Base-by-base conservation (phyloP, 2,888 invertebrate species). In the Dione juno region DNA sequence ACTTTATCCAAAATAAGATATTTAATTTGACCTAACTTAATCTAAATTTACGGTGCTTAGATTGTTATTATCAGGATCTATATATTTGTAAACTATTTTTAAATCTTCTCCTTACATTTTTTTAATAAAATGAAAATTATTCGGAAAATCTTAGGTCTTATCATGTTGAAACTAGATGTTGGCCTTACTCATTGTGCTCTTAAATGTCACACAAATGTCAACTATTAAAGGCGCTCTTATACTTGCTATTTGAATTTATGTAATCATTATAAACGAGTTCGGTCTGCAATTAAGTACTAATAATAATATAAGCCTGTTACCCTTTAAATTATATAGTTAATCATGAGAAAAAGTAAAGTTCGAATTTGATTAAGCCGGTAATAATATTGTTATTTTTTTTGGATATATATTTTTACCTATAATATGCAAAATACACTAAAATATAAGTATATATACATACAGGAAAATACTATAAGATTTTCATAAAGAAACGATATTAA, bases 171-270 rank as follows among this genome's bases (percentile, higher is more conserved):
- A 41, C 65, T 71, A 64, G 48, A 64, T 58, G 67, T 48, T 74
- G 75, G 73, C 72, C 76, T 74, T 75, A 72, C 72, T 80, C 79
- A 74, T 81, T 80, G 81, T 79, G 81, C 80, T 83, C 80, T 77
- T 69, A 88, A 90, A 89, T 90, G 88, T 87, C 89, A 89, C 76
- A 80, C 80, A 89, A 89, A 89, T 88, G 87, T 86, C 88, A 89
- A 81, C 78, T 72, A 69, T 76, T 80, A 78, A 75, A 77, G 72
- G 75, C 76, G 77, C 76, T 79, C 68, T 41, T 65, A 54, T 64
- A 66, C 40, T 52, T 41, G 58, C 41, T 64, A 48, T 37, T 61
- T 73, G 40, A 67, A 64, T 63, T 63, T 65, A 73, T 65, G 65
- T 70, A 70, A 66, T 65, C 45, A 65, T 66, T 70, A 67, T 45